phyloP scores from a whole-genome alignment of 2,888 invertebrate species.

The Euzophera pinguis region DNA sequence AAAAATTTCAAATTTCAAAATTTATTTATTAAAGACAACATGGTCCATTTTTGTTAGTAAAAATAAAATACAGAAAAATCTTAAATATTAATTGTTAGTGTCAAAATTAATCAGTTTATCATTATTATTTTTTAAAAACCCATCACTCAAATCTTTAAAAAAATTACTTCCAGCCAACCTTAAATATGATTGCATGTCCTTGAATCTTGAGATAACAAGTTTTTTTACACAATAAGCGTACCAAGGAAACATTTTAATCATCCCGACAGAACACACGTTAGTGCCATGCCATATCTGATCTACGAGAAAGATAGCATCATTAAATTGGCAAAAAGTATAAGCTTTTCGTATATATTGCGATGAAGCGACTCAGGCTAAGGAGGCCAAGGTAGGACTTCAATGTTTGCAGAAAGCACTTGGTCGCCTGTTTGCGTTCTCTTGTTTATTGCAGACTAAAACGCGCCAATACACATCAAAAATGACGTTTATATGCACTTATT shows the following conservation, averaged over 20 bases:
- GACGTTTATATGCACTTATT: not conserved
- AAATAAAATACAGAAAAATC: too few relatives aligned
- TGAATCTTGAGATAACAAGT: too few relatives aligned
- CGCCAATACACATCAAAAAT: constrained; percentile 4
- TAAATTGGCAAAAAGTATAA: not conserved
- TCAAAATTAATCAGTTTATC: too few relatives aligned
- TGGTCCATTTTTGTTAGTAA: too few relatives aligned
- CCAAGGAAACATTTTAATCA: not conserved
- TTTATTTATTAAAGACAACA: too few relatives aligned
- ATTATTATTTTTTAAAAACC: too few relatives aligned
- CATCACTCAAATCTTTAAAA: too few relatives aligned
- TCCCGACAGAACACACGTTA: not conserved
- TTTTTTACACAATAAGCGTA: too few relatives aligned
- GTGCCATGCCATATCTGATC: not conserved
- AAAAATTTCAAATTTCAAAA: too few relatives aligned
- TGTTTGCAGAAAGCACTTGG: constrained; percentile 10
- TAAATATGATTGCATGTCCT: too few relatives aligned
- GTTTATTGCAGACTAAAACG: constrained; percentile 8
- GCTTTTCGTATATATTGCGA: not conserved
- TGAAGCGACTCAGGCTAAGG: not conserved
- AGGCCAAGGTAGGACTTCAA: constrained; percentile 10
- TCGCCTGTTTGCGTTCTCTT: constrained; percentile 10
- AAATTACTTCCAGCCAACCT: too few relatives aligned
- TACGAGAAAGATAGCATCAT: not conserved
- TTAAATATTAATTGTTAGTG: too few relatives aligned